phyloP scores from a whole-genome alignment of 1,140 invertebrate species.

The Drosophila pruinosa region DNA sequence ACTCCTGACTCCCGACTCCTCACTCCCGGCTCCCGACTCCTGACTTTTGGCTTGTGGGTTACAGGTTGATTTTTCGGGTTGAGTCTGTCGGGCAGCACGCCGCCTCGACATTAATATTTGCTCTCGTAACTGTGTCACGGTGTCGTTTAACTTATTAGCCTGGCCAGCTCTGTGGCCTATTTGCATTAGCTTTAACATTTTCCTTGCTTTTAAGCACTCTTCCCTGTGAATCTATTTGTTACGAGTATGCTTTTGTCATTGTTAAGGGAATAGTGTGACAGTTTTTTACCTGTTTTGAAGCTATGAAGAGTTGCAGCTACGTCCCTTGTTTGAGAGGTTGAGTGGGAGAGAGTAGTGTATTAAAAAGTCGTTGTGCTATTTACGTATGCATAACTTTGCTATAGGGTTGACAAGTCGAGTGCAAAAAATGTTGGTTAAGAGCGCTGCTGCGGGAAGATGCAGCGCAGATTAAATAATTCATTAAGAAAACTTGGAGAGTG shows the following conservation, averaged over 20 bases:
- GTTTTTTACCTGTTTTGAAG: too few species aligned
- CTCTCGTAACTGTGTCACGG: conserved; percentile 66
- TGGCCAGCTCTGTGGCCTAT: conserved; percentile 64
- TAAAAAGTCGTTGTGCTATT: neutral
- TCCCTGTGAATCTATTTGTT: neutral
- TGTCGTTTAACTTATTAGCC: conserved; percentile 78
- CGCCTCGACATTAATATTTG: conserved; percentile 73
- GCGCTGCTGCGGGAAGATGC: conserved; percentile 42
- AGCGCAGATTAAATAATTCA: conserved; percentile 76
- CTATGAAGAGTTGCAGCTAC: too few species aligned
- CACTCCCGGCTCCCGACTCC: neutral
- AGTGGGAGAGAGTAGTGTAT: conserved; percentile 6
- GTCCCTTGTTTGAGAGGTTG: too few species aligned
- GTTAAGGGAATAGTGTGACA: too few species aligned
- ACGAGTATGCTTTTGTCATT: neutral
- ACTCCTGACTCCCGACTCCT: neutral
- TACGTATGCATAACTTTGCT: neutral
- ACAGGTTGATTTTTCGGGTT: conserved; percentile 13
- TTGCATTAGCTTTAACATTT: conserved; percentile 63
- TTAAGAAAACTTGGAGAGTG: conserved; percentile 66
- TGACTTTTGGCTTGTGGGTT: neutral
- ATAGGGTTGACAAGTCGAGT: conserved; percentile 68
- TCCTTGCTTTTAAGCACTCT: conserved; percentile 10
- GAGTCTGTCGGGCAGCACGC: conserved; percentile 52
- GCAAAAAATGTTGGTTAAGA: conserved; percentile 68